Conservation (phyloP, 2,888 invertebrate species). For the Pterostichus madidus region DNA sequence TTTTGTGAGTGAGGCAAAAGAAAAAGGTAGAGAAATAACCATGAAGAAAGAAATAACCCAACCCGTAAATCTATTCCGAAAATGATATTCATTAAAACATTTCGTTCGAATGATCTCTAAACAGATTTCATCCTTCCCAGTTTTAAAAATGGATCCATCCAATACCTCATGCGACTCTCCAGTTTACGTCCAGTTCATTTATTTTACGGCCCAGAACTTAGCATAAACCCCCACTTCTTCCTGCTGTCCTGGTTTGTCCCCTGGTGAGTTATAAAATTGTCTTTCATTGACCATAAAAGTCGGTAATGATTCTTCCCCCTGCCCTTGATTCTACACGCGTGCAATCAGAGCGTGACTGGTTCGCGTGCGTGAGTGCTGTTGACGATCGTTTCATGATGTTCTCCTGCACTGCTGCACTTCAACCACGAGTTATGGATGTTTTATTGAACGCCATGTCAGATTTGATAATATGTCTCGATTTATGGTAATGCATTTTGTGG, state of each 20-base stretch:
- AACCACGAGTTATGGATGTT: neutral
- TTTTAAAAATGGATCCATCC: conserved; percentile 1
- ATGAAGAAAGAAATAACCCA: conserved; percentile 19
- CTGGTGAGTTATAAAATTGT: conserved; percentile 48
- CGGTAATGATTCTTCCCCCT: conserved; percentile 33
- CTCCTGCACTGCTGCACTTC: neutral
- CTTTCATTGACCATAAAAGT: conserved; percentile 47
- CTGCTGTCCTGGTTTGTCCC: conserved; percentile 4
- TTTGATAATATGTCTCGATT: conserved; percentile 4
- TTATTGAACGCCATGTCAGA: neutral
- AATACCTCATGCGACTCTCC: conserved; percentile 7
- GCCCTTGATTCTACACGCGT: neutral
- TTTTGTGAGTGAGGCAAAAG: conserved; percentile 16
- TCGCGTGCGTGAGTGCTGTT: neutral
- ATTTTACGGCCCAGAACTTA: conserved; percentile 32
- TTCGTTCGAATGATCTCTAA: conserved; percentile 22
- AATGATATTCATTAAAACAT: conserved; percentile 59
- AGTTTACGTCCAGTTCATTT: conserved; percentile 45
- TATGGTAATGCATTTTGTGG: conserved; percentile 20
- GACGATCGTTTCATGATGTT: conserved; percentile 8
- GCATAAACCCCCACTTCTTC: conserved; percentile 45
- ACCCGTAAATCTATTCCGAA: conserved; percentile 47
- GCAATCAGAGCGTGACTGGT: conserved; percentile 5
- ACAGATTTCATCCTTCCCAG: conserved; percentile 27
- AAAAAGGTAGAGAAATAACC: conserved; percentile 16